These are phyloP conservation scores for Amblyjoppa fuscipennis DNA, from an alignment of 2,888 invertebrate species.

Conservation along the genomic window DNA sequence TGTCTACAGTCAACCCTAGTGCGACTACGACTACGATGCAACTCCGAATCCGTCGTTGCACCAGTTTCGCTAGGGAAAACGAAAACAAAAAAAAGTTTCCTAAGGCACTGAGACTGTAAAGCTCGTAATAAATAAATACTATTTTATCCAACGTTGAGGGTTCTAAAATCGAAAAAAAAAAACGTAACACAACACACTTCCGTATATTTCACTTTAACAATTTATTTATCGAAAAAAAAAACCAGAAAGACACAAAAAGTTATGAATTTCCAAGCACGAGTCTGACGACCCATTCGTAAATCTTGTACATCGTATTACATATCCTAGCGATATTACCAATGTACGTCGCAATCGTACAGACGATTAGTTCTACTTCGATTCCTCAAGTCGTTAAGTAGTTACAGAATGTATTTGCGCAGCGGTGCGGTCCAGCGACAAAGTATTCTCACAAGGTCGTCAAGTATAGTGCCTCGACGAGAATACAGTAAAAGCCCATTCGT, in stretches of 20 bases:
- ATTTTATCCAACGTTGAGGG: neutral
- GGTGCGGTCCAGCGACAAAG: neutral
- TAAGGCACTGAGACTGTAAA: neutral
- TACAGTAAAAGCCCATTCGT: conserved; percentile 24
- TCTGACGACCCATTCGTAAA: conserved; percentile 1
- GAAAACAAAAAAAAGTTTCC: no score
- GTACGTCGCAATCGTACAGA: conserved; percentile 16
- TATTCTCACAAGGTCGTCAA: conserved; percentile 2
- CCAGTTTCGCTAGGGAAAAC: no score
- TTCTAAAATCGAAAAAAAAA: neutral
- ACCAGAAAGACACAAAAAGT: neutral
- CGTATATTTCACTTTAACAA: neutral
- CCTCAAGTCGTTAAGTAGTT: conserved; percentile 17
- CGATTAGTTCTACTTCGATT: conserved; percentile 19
- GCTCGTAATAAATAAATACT: neutral
- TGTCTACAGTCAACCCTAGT: no score
- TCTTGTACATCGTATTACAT: conserved; percentile 4
- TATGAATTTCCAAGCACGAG: conserved; percentile 2
- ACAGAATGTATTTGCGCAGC: conserved; percentile 20
- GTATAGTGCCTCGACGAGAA: conserved; percentile 10
- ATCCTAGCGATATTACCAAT: conserved; percentile 15
- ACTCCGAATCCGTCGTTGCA: no score
- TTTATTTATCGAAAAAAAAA: neutral
- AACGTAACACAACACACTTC: neutral
- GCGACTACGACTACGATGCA: no score